Evolutionary conservation across 1,140 invertebrate genomes (phyloP).

Genomic region (Neoseiulus cucumeris): DNA sequence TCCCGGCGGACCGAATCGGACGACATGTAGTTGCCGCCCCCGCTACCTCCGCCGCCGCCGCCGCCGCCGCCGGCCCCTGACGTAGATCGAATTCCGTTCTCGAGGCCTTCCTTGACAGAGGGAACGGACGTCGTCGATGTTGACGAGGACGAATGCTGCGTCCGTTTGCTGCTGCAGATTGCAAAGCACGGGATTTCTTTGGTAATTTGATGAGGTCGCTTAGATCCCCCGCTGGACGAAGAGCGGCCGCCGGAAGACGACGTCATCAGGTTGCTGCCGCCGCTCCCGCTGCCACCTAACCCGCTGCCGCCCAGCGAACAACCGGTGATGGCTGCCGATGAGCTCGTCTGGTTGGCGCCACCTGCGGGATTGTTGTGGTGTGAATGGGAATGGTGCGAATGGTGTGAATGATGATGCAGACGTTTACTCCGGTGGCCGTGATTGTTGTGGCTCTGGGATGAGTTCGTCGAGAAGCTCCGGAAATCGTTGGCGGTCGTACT

Average conservation of each 20-base stretch:
- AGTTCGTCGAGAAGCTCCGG: background rate
- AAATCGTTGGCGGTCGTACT: background rate
- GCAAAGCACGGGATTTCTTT: constrained; percentile 4
- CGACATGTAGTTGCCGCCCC: no score
- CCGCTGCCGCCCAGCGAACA: no score
- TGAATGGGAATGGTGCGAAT: no score
- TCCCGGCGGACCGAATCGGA: background rate
- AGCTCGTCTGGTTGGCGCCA: no score
- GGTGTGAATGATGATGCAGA: background rate
- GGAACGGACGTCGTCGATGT: background rate
- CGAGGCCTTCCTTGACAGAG: background rate
- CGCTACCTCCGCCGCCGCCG: no score
- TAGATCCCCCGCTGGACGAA: background rate
- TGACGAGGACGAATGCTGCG: background rate
- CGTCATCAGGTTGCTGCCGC: no score
- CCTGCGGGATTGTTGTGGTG: no score
- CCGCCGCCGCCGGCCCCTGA: no score
- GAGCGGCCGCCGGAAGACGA: no score
- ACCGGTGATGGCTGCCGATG: no score
- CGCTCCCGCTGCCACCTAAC: no score
- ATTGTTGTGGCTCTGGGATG: background rate
- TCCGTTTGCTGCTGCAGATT: no score
- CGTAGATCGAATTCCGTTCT: background rate
- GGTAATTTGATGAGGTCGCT: constrained; percentile 9
- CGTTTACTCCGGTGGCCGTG: background rate